Base-by-base conservation (phyloP, 1,140 invertebrate genomes). In the Pogonomyrmex californicus region DNA sequence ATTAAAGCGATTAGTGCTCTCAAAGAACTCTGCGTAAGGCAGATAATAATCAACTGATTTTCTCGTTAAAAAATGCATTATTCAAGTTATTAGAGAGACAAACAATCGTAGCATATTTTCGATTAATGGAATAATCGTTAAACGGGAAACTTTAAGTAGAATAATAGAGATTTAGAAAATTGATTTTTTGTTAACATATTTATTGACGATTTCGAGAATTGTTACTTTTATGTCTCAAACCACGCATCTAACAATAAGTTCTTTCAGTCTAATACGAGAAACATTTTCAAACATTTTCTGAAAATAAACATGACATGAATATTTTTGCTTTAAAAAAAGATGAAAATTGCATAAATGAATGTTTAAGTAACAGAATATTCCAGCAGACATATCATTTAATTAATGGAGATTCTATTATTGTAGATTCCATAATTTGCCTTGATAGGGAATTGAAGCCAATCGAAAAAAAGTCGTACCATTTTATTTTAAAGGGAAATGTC, bases 401-500 rank as follows among this genome's bases (percentile, higher is more conserved):
- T 41, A 76, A 58, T 41, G 10, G 2, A 33, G 4, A 0, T 38
- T 58, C 12, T 76, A 38, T 62, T 41, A 47, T 36, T 17, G 5
- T 14, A 30, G 4, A 1, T 76, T 77, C 23, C 63, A 33, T 77
- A 56, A 23, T 75, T 1, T 58, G 3, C 14, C 14, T 58, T 33
- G 2, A 36, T 41, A 41, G 5, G 1, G n/a, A 51, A 4, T 1
- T 7, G 54, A 30, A 14, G 41, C 56, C 33, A 4, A 5, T 4
- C 7, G 14, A 33, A n/a, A 47, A 63, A 78, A 66, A 33, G 9
- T 60, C 6, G 4, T 68, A 33, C 9, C 17, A 44, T 36, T 63
- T 78, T 36, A 65, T 78, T 60, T 78, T n/a, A 30, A 65, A 10
- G 36, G 30, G 65, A 78, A 77, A 58, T 44, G 63, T 70, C 63